Conservation (phyloP, 1,140 invertebrate species). For the Pseudomyrmex sp. region DNA sequence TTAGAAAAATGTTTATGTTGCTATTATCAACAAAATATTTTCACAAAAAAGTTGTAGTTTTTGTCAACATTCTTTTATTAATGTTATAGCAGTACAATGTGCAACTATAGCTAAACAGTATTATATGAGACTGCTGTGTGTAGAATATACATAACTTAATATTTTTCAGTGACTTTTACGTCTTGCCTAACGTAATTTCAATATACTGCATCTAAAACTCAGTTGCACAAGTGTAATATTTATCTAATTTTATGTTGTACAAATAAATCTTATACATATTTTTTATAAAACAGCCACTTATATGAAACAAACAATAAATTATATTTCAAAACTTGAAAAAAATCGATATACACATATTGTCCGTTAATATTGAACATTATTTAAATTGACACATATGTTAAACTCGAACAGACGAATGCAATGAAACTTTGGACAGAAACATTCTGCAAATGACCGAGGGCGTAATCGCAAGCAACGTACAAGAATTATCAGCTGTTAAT, state of each 20-base stretch:
- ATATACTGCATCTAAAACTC: constrained; percentile 56
- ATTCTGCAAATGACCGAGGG: constrained; percentile 77
- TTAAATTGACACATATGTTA: constrained; percentile 67
- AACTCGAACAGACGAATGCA: constrained; percentile 80
- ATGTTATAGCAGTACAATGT: constrained; percentile 71
- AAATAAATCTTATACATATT: constrained; percentile 42
- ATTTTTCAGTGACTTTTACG: constrained; percentile 20
- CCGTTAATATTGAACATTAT: constrained; percentile 65
- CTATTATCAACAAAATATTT: constrained; percentile 26
- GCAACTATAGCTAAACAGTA: constrained; percentile 71
- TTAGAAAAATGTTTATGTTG: too few relatives aligned
- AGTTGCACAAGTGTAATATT: constrained; percentile 28
- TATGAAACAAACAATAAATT: constrained; percentile 37
- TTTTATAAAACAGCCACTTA: too few relatives aligned
- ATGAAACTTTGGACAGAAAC: constrained; percentile 81
- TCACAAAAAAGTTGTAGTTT: constrained; percentile 36
- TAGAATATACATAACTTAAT: constrained; percentile 65
- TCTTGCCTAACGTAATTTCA: constrained; percentile 51
- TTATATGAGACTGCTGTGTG: constrained; percentile 65
- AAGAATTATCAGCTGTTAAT: constrained; percentile 81
- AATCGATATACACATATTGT: constrained; percentile 49
- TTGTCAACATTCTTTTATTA: constrained; percentile 74
- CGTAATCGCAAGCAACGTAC: constrained; percentile 76
- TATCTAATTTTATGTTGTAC: constrained; percentile 43
- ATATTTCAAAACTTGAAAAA: constrained; percentile 24